Evolutionary conservation across 1,140 invertebrate genomes (phyloP).

Genomic region (Rhagoletis pomonella): DNA sequence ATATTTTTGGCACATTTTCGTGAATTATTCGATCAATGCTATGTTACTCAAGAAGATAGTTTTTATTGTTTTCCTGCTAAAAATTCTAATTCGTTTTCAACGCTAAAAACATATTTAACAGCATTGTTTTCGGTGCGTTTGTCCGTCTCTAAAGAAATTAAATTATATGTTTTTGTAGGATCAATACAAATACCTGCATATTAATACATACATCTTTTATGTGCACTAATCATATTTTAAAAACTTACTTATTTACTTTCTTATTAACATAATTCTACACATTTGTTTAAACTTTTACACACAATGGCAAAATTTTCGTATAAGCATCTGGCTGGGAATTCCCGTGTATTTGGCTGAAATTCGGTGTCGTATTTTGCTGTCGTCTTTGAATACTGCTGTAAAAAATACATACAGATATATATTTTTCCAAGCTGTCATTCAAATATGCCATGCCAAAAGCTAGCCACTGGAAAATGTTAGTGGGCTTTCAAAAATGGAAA

Average conservation of each 20-base stretch:
- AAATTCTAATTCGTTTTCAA: no score
- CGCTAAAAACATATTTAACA: no score
- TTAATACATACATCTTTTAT: not conserved
- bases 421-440: conserved; percentile 9
- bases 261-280: conserved; percentile 48
- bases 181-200: not conserved
- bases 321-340: conserved; percentile 74
- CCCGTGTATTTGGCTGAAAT: conserved; percentile 74
- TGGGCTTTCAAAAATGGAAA: not conserved
- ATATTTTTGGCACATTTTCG: no score
- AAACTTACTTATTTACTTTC: not conserved
- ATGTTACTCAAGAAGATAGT: no score
- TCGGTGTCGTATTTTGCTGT: conserved; percentile 58
- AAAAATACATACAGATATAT: not conserved
- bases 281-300: conserved; percentile 45
- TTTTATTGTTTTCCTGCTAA: no score
- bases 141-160: no score
- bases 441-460: not conserved
- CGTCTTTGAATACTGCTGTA: conserved; percentile 56
- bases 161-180: not conserved
- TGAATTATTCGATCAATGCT: no score
- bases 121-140: no score
- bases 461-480: conserved; percentile 16
- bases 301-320: conserved; percentile 57
- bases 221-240: conserved; percentile 27